Percentiles rank a stretch among this genome's conserved stretches.
Conservation (phyloP, 2,888 invertebrate species). For the Cerceris rybyensis region DNA sequence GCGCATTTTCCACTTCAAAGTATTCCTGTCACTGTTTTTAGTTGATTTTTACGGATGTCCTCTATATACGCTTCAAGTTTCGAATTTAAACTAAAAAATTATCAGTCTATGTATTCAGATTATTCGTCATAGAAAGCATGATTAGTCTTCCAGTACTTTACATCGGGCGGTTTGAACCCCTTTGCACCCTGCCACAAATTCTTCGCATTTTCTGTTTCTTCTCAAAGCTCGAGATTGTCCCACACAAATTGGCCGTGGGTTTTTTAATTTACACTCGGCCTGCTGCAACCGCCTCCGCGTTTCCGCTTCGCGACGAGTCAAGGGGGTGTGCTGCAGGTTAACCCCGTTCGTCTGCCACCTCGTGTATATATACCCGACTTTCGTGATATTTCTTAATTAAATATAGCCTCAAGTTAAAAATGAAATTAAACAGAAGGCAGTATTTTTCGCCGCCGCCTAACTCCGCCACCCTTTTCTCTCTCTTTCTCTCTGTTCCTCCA, state of each 20-base stretch:
- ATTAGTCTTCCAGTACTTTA: too few relatives aligned
- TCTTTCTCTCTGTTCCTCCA: conserved; percentile 13
- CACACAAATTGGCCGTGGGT: conserved; percentile 61
- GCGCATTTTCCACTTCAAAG: too few relatives aligned
- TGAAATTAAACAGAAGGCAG: conserved; percentile 77
- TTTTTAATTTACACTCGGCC: conserved; percentile 63
- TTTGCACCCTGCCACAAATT: background rate
- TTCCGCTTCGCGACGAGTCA: conserved; percentile 27
- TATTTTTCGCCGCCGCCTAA: conserved; percentile 62
- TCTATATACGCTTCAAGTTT: too few relatives aligned
- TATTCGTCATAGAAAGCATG: too few relatives aligned
- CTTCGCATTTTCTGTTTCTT: conserved; percentile 10
- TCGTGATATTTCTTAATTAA: conserved; percentile 78
- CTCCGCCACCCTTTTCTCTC: conserved; percentile 12
- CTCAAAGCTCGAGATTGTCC: conserved; percentile 53
- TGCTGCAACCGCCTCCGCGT: conserved; percentile 30
- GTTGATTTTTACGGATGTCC: too few relatives aligned
- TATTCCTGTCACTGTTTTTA: too few relatives aligned
- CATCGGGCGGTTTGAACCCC: conserved; percentile 11
- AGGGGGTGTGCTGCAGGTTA: conserved; percentile 24
- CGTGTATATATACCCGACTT: conserved; percentile 55
- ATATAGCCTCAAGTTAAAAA: conserved; percentile 76
- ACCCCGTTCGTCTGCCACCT: conserved; percentile 35
- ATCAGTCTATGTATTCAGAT: too few relatives aligned
- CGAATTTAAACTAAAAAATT: too few relatives aligned